Base-by-base conservation (phyloP, 2,888 invertebrate genomes). In the Xestia rhomboidea region DNA sequence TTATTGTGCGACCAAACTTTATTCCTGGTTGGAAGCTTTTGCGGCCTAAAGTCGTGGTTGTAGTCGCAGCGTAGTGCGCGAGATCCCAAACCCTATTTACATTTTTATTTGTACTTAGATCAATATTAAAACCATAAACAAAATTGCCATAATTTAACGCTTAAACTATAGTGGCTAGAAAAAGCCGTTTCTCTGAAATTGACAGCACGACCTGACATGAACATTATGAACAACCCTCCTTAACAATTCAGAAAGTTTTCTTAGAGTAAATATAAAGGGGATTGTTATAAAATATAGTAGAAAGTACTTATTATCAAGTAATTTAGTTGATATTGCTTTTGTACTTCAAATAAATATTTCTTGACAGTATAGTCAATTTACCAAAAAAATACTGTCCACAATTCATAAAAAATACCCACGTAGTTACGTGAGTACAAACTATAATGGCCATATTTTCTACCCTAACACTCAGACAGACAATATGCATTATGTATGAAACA, bases 401-500 rank as follows among this genome's bases (percentile, higher is more conserved):
- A 46, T 67, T 34, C 62, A 63, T 15, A n/a, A 69, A 66, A 82
- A 67, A 57, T 72, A 18, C n/a, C 54, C 1, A 44, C 54, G 15
- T 76, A 69, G 18, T 72, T 70, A 70, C 69, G 72, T 54, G 72
- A 63, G 66, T 46, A 83, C 84, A 74, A 84, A 81, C 85, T 70
- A 73, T 81, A 82, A 84, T 78, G 82, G 78, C 38, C 69, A 84
- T 82, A 82, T 84, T 79, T 76, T 77, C 73, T 85, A 69, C 62
- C 68, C 67, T 64, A 27, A 77, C 63, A 80, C 73, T 62, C 76
- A 72, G 73, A 81, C 64, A 66, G 73, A 73, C 63, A 73, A 69
- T 64, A 87, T 86, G 70, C 79, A 87, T 85, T 79, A 86, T 86
- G 83, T 87, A 86, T 86, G 85, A 81, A 79, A 83, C 83, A 76